Evolutionary conservation across 2,888 invertebrate species (phyloP).

Genomic region (Patella pellucida): DNA sequence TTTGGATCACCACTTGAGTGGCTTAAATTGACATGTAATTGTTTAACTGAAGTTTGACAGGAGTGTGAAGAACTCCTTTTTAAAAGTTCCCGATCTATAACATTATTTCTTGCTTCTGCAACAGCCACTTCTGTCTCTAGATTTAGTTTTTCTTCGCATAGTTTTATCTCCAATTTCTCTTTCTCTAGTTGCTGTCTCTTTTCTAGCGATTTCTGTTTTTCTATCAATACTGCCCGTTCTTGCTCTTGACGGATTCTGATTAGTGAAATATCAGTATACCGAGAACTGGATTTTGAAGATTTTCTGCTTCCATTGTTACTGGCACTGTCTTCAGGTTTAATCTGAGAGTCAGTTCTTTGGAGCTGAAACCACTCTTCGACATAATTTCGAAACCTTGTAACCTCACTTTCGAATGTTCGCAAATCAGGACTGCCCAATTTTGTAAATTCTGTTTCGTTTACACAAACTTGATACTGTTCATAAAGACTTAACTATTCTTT

Average conservation of each 20-base stretch:
- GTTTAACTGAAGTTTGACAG: neutral
- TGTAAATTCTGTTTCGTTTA: too few species aligned
- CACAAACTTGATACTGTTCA: too few species aligned
- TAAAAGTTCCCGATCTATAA: neutral
- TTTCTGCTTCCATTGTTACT: neutral
- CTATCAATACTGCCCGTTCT: neutral
- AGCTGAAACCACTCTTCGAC: slow-evolving; percentile 1
- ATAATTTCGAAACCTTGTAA: neutral
- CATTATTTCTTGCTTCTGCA: neutral
- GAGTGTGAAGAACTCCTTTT: neutral
- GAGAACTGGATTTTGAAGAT: neutral
- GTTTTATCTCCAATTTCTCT: neutral
- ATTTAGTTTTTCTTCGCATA: neutral
- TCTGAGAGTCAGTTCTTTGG: neutral
- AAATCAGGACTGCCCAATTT: neutral
- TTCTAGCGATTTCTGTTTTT: neutral
- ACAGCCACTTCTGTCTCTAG: neutral
- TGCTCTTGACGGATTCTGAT: neutral
- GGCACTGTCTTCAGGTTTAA: neutral
- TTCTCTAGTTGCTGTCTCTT: slow-evolving; percentile 1
- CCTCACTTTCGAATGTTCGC: neutral
- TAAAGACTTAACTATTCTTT: too few species aligned
- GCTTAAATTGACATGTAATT: neutral
- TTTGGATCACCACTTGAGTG: neutral
- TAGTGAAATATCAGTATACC: neutral